Base-by-base conservation (phyloP, 1,140 invertebrate species). In the Agrilus planipennis region DNA sequence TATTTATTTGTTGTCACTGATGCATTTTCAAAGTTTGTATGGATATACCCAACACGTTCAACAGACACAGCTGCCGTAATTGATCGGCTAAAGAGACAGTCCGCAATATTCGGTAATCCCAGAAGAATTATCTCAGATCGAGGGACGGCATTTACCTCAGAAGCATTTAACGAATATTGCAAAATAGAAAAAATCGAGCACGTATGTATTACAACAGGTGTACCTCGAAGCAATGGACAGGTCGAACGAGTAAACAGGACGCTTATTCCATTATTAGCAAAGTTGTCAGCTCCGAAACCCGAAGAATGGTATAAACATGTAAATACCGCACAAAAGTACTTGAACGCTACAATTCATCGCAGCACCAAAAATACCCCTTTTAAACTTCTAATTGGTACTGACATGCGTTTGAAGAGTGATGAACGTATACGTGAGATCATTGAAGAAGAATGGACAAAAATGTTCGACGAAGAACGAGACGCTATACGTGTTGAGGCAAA, bases 281-380 rank as follows among this genome's bases (percentile, higher is more conserved):
- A 55, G 32, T 11, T 57, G 21, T 30, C 46, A 34, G n/a, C 40
- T 2, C 44, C 54, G 11, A 43, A 52, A n/a, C 54, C 53, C 5
- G 34, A 28, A n/a, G 42, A 50, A n/a, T 62, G 56, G 57, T 58
- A 60, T 39, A 44, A 44, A 18, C 35, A 55, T 43, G 51, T 63
- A 2, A 34, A 32, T 6, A 36, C 34, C n/a, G 41, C 61, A n/a
- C 55, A 64, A 39, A 38, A 46, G 28, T 27, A 12, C 14, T 30
- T 64, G 6, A 62, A 64, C 39, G 39, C 27, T 16, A 52, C 50
- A 2, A 42, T 23, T 15, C 36, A 50, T 2, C 15, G 47, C 37
- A 49, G 45, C 22, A 45, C 42, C 1, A 41, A 37, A 12, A 41
- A 43, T 30, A 47, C 45, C 18, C 45, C 41, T 3, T 43, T 36